phyloP scores from a whole-genome alignment of 2,797 vertebrate species.

The Hypotaenidia philippensis region DNA sequence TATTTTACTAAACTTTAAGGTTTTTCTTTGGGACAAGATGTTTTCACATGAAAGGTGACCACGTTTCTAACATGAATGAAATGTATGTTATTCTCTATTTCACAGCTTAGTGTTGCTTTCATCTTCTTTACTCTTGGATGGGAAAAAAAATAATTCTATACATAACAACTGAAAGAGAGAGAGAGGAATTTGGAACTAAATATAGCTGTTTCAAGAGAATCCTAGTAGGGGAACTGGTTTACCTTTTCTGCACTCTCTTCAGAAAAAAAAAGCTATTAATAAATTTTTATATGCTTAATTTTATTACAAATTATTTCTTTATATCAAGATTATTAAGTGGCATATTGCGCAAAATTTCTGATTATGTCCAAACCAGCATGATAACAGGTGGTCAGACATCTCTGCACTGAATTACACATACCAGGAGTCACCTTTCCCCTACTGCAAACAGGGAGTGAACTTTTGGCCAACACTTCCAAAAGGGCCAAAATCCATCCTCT shows the following conservation, averaged over 20 bases:
- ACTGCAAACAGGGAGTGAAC: accelerated
- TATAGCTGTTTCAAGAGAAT: background rate
- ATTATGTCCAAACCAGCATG: background rate
- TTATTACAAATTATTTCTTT: background rate
- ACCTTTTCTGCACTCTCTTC: background rate
- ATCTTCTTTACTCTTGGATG: background rate
- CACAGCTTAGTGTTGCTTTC: background rate
- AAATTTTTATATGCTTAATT: background rate
- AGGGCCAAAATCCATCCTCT: background rate
- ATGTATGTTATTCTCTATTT: background rate
- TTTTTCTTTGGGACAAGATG: background rate
- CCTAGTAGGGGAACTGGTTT: background rate
- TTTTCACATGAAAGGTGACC: background rate
- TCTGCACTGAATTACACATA: background rate
- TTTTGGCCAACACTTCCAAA: background rate
- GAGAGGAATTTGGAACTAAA: background rate
- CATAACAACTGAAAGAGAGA: too few species aligned
- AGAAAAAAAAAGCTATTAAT: accelerated
- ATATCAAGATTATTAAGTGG: background rate
- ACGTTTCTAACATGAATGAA: background rate
- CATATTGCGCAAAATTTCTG: background rate
- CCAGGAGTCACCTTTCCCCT: background rate
- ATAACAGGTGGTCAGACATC: background rate
- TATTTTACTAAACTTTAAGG: background rate
- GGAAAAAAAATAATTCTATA: too few species aligned